A percentile compares a stretch with the other conserved stretches of the same genome.
Conservation (phyloP, 2,113 vertebrate genomes). For the Scalopus aquaticus region DNA sequence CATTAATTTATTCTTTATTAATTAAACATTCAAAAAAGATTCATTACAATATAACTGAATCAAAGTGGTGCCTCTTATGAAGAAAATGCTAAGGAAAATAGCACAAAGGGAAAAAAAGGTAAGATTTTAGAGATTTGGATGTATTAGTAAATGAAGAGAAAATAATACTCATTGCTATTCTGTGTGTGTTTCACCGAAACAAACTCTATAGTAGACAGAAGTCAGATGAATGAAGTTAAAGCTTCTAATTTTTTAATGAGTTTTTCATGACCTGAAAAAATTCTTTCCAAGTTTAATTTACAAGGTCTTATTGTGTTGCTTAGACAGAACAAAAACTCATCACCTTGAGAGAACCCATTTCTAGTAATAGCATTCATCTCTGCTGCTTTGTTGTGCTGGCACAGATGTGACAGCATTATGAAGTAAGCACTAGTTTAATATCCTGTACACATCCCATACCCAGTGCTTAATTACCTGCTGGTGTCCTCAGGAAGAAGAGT, state of each 20-base stretch:
- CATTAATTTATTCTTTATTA: slow-evolving; percentile 14
- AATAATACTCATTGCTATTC: not conserved
- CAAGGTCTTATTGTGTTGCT: not conserved
- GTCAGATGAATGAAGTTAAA: not conserved
- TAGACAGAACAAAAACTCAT: not conserved
- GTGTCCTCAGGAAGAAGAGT: not conserved
- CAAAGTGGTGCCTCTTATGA: not conserved
- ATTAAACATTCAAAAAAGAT: not conserved
- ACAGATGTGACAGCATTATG: not conserved
- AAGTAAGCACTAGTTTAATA: not conserved
- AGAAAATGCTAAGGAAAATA: slow-evolving; percentile 1
- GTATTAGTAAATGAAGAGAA: not conserved
- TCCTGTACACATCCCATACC: not conserved
- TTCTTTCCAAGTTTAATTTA: slow-evolving; percentile 1
- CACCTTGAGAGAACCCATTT: not conserved
- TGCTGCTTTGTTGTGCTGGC: not conserved
- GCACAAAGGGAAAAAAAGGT: not conserved
- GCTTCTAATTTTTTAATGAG: not conserved
- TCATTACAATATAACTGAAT: not conserved
- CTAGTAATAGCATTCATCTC: not conserved
- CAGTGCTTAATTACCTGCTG: not conserved
- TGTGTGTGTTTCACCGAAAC: not conserved
- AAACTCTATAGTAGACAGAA: not conserved
- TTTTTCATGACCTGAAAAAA: slow-evolving; percentile 12
- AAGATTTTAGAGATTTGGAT: not conserved